These are phyloP conservation scores for Euplagia quadripunctaria DNA, from an alignment of 2,888 invertebrate species.

Conservation along the genomic window DNA sequence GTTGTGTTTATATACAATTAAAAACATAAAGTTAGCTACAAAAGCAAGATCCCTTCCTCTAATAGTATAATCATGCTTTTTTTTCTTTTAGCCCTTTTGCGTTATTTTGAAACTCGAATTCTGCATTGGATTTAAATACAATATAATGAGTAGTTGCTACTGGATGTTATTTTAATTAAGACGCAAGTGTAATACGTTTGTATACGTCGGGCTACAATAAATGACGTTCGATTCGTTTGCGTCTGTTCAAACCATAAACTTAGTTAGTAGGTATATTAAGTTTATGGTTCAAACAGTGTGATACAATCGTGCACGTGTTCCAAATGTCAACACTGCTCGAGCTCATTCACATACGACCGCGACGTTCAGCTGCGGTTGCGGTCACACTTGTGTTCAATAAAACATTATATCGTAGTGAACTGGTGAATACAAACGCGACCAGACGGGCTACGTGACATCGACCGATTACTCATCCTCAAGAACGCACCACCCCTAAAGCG, in stretches of 20 bases:
- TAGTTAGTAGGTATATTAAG: too few relatives aligned
- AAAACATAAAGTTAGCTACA: too few relatives aligned
- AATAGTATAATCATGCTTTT: too few relatives aligned
- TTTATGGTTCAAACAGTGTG: neutral
- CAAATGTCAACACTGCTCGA: neutral
- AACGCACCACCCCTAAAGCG: neutral
- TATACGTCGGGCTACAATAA: neutral
- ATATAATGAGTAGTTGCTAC: too few relatives aligned
- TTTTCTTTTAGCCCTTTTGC: too few relatives aligned
- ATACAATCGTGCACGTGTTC: slow-evolving; percentile 6
- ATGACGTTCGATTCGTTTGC: neutral
- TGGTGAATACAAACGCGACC: slow-evolving; percentile 3
- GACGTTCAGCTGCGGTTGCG: neutral
- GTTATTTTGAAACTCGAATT: too few relatives aligned
- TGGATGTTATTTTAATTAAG: neutral
- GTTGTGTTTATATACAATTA: too few relatives aligned
- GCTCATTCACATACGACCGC: slow-evolving; percentile 6
- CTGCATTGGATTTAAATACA: too few relatives aligned
- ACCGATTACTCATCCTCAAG: slow-evolving; percentile 4
- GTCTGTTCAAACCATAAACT: too few relatives aligned
- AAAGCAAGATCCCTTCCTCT: too few relatives aligned
- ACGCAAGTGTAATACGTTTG: neutral
- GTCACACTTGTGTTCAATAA: slow-evolving; percentile 4
- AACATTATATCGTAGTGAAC: slow-evolving; percentile 1
- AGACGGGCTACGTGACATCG: slow-evolving; percentile 9